Base-by-base conservation (phyloP, 2,888 invertebrate genomes). In the Acanthacorydalis orientalis region DNA sequence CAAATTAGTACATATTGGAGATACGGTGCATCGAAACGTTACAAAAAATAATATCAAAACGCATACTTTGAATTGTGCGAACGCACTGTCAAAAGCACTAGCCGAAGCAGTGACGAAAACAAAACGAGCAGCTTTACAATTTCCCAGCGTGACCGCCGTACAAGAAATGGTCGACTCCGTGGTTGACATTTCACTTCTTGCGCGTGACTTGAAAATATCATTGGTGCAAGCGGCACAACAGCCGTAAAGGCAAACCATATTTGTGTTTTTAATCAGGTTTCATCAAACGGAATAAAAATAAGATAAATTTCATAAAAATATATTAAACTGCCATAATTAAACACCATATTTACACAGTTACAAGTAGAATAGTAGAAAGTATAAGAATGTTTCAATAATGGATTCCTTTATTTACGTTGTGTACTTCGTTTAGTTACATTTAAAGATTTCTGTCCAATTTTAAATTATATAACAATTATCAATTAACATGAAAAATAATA, bases 81-180 rank as follows among this genome's bases (percentile, higher is more conserved):
- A 90, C 61, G 78, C 80, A 1, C 65, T 92, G 37, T 85, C 84
- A 31, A 87, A 87, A 58, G 83, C 84, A 1, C 65, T 91, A 6
- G 86, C 85, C 37, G 74, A 79, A 12, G 87, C 86, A 33, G 93
- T 95, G 1, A 75, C 77, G 23, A 85, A 89, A 60, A 92, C 92
- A 1, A 92, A 92, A 65, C 80, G 80, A 51, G 93, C 93, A 0
- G 92, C 92, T 4, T 77, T 87, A 50, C 86, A 90, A 66, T 93
- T 90, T 64, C 95, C 93, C 0, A 87, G 87, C 59, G 89, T 92
- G 9, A 75, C 76, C 35, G 89, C 90, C 1, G 90, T 92, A 14
- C 88, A 90, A 55, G 87, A 87, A 56, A 93, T 95, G 93, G 89
- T 93, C 7, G 90, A 90, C 60, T 80, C 88, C 6, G 85, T 93